Percentiles rank a stretch among this genome's conserved stretches.
phyloP scores from a whole-genome alignment of 2,797 vertebrate species.

The Coregonus suidteri region DNA sequence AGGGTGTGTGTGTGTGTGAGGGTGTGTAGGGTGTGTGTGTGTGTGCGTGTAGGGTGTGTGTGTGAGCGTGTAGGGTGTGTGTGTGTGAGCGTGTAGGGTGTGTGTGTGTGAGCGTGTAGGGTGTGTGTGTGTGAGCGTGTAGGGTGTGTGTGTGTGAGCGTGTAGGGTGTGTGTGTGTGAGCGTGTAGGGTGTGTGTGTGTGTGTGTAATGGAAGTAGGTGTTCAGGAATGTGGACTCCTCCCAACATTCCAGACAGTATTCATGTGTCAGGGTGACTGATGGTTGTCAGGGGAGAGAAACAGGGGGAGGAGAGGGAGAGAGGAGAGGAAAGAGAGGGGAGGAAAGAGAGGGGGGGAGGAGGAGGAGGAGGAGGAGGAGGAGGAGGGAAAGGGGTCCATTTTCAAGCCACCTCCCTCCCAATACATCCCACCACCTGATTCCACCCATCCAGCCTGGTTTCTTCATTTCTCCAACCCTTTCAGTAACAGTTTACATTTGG shows the following conservation, averaged over 20 bases:
- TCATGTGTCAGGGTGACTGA: slow-evolving; percentile 52
- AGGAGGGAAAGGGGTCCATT: slow-evolving; percentile 62
- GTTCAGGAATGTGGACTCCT: slow-evolving; percentile 27
- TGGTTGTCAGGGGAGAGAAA: slow-evolving; percentile 43
- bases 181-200: slow-evolving; percentile 22
- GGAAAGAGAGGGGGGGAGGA: not conserved
- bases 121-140: too few relatives aligned
- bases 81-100: too few relatives aligned
- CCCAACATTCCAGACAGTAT: slow-evolving; percentile 39
- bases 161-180: too few relatives aligned
- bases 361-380: not conserved
- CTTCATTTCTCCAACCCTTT: slow-evolving; percentile 48
- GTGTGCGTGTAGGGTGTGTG: too few relatives aligned
- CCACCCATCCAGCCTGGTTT: slow-evolving; percentile 67
- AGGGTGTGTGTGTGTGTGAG: too few relatives aligned
- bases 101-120: too few relatives aligned
- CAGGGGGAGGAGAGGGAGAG: slow-evolving; percentile 43
- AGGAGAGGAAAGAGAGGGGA: slow-evolving; percentile 47
- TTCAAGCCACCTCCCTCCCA: slow-evolving; percentile 57
- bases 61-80: too few relatives aligned
- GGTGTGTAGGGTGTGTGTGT: too few relatives aligned
- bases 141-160: too few relatives aligned
- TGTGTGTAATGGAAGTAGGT: slow-evolving; percentile 26
- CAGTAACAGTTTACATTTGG: not conserved
- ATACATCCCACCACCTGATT: slow-evolving; percentile 53